phyloP scores from a whole-genome alignment of 2,113 vertebrate species.

The Mirounga angustirostris region DNA sequence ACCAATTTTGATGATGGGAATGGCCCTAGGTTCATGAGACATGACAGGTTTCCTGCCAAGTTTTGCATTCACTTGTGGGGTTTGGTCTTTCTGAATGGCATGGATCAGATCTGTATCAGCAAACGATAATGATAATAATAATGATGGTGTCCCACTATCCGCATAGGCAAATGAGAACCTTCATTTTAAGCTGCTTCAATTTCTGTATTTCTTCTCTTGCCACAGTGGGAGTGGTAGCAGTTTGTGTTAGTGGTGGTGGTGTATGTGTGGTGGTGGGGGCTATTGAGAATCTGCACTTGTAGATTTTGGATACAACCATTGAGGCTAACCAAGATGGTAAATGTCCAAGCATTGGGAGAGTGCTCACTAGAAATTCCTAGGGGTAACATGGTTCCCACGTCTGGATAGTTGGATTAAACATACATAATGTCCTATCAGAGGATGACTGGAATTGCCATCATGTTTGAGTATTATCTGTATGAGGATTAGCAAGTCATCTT shows the following conservation, averaged over 20 bases:
- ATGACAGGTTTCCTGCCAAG: neutral
- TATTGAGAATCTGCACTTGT: neutral
- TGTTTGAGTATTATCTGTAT: neutral
- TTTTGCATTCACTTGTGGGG: neutral
- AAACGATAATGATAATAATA: neutral
- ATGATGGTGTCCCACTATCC: too few relatives aligned
- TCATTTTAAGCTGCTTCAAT: neutral
- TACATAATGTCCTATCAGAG: neutral
- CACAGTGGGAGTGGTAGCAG: fast-evolving
- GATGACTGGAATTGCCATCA: neutral
- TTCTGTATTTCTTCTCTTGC: neutral
- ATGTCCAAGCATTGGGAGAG: neutral
- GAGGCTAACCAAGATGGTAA: neutral
- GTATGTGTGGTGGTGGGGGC: neutral
- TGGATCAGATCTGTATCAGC: neutral
- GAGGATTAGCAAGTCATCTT: neutral
- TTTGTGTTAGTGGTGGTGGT: neutral
- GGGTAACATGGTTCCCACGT: neutral
- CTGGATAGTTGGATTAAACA: neutral
- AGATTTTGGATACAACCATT: neutral
- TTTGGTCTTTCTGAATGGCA: neutral
- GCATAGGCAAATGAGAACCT: neutral
- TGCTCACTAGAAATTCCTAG: neutral
- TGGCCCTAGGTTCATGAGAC: neutral
- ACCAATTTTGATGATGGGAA: neutral